Evolutionary conservation across 2,888 invertebrate species (phyloP), one percentile per base, ranked within the genome.

Genomic region (Rhyacophila evoluta): DNA sequence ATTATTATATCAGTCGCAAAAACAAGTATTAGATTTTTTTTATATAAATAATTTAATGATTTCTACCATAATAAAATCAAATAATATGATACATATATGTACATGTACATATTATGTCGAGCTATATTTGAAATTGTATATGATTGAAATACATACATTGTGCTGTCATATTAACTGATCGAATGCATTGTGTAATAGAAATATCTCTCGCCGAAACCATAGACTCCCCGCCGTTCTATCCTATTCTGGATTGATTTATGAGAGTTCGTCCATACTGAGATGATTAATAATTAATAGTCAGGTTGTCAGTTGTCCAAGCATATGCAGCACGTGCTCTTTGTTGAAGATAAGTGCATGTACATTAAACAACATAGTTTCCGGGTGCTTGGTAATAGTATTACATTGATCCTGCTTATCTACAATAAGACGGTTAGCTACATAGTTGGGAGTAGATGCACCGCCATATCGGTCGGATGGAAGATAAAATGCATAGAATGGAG

Each of bases 231-330:
- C n/a, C n/a, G n/a, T n/a, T n/a, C n/a, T 2, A 1, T 39, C 12
- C 5, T 55, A 55, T 55, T 4, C 25, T 1, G 10, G 55, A 19
- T 55, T 55, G 55, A 55, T 55, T 55, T 55, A 55, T 55, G 55
- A 10, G 55, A 19, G 19, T 2, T 55, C 55, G 19, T 55, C 55
- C 10, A 55, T 19, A 55, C 8, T 10, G 25, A 25, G 25, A 10
- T 55, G 55, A 55, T 55, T 55, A 55, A 55, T 55, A 19, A 55
- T 55, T 25, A 55, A 55, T 55, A 55, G 55, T 55, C 8, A 55
- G 25, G 8, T 19, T 5, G 19, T 15, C 25, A 55, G 55, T 55
- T 19, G 25, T 3, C 8, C 25, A 25, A 8, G 19, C 55, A 55
- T 19, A 19, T 55, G 19, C 0, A 1, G 8, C 5, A 25, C 55